Conservation (phyloP, 2,113 vertebrate species). For the Gadus chalcogrammus region DNA sequence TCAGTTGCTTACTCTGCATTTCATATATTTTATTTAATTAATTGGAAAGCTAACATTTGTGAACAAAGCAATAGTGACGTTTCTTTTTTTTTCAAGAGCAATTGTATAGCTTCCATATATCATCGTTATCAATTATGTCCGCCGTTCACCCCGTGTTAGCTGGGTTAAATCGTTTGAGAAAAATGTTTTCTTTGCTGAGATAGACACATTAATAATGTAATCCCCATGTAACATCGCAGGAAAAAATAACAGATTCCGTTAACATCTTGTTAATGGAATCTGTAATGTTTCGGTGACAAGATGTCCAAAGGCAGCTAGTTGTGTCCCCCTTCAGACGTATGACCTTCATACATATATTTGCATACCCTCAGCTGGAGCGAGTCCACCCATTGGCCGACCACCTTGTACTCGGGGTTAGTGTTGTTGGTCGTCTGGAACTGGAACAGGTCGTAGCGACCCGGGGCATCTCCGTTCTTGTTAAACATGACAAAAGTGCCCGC, state of each 20-base stretch:
- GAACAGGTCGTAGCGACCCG: constrained; percentile 74
- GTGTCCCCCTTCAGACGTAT: not conserved
- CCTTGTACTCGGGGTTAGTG: constrained; percentile 60
- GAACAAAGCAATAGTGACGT: too few species aligned
- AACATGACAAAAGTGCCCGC: constrained; percentile 68
- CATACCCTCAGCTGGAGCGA: constrained; percentile 67
- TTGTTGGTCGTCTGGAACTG: constrained; percentile 72
- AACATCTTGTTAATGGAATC: too few species aligned
- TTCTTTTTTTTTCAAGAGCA: too few species aligned
- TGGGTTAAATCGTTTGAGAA: too few species aligned
- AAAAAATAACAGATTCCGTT: too few species aligned
- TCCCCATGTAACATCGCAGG: too few species aligned
- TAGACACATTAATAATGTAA: too few species aligned
- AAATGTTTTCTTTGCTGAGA: too few species aligned
- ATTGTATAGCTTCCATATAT: too few species aligned
- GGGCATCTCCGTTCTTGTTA: constrained; percentile 71
- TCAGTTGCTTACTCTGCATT: constrained; percentile 40
- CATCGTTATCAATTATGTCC: too few species aligned
- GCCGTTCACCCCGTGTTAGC: too few species aligned
- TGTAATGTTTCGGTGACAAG: not conserved
- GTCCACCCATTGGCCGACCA: constrained; percentile 71
- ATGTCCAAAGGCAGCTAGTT: not conserved
- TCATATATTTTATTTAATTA: constrained; percentile 25
- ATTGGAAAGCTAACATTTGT: too few species aligned
- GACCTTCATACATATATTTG: not conserved